These are phyloP conservation scores for Nomada flava DNA, from an alignment of 2,888 invertebrate species.

Conservation along the genomic window DNA sequence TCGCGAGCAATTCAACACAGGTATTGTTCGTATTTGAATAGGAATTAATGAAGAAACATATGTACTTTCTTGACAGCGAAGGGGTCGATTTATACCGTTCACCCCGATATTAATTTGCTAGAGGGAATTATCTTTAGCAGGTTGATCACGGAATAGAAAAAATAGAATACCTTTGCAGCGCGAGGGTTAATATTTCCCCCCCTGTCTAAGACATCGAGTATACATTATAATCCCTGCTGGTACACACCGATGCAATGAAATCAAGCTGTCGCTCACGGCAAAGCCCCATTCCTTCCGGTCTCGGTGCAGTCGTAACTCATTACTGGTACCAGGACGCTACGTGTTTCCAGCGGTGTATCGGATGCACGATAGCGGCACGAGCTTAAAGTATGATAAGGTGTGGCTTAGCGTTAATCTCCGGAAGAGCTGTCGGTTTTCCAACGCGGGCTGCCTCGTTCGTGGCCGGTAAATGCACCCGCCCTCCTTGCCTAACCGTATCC, in stretches of 20 bases:
- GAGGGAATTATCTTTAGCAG: no score
- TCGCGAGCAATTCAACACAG: no score
- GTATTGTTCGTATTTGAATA: no score
- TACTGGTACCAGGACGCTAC: slow-evolving; percentile 33
- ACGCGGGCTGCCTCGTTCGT: slow-evolving; percentile 13
- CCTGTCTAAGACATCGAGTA: slow-evolving; percentile 16
- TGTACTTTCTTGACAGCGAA: no score
- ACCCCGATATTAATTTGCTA: no score
- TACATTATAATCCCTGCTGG: neutral
- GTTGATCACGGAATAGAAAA: no score
- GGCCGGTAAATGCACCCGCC: slow-evolving; percentile 46
- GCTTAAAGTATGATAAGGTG: slow-evolving; percentile 77
- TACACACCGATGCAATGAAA: slow-evolving; percentile 32
- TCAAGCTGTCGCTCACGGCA: slow-evolving; percentile 56
- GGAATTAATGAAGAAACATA: no score
- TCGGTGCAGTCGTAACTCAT: slow-evolving; percentile 57
- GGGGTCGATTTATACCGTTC: no score
- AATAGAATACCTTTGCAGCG: no score
- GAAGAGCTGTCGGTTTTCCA: slow-evolving; percentile 61
- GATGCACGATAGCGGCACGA: slow-evolving; percentile 61
- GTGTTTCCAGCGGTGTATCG: slow-evolving; percentile 57
- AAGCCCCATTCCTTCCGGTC: slow-evolving; percentile 50
- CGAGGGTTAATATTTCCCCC: no score
- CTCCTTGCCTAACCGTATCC: slow-evolving; percentile 43
- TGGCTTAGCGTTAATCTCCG: slow-evolving; percentile 76